Percentiles rank a stretch among this genome's conserved stretches.
Evolutionary conservation across 2,888 invertebrate species (phyloP).

Genomic region (Amiota communis): DNA sequence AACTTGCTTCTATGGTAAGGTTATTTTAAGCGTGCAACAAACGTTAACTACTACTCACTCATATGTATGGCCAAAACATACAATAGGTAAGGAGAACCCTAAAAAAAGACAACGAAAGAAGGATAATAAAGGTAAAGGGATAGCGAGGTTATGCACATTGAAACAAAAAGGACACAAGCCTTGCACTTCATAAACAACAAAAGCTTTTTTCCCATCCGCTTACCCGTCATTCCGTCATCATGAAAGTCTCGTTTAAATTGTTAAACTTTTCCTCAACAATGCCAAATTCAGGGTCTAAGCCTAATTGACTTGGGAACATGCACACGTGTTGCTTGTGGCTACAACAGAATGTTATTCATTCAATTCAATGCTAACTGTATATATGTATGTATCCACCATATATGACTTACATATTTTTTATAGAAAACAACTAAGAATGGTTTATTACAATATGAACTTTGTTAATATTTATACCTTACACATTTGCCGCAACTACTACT

Average conservation of each 20-base stretch:
- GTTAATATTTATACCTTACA: too few species aligned
- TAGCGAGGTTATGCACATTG: background rate
- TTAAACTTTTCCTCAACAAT: conserved; percentile 39
- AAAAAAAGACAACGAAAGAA: too few species aligned
- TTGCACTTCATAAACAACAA: conserved; percentile 17
- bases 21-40: conserved; percentile 25
- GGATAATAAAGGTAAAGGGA: too few species aligned
- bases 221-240: background rate
- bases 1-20: conserved; percentile 20
- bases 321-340: conserved; percentile 49
- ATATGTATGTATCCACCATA: too few species aligned
- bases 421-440: too few species aligned
- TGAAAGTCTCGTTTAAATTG: background rate
- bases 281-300: conserved; percentile 52
- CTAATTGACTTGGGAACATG: conserved; percentile 55
- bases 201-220: background rate
- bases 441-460: too few species aligned
- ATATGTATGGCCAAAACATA: conserved; percentile 1
- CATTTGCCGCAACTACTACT: too few species aligned
- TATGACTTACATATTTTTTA: too few species aligned
- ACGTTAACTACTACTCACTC: background rate
- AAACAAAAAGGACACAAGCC: conserved; percentile 7
- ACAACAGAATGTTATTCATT: background rate
- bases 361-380: conserved; percentile 7
- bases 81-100: background rate